These are phyloP conservation scores for Tenodera sinensis DNA, from an alignment of 2,888 invertebrate genomes.

Conservation along the genomic window DNA sequence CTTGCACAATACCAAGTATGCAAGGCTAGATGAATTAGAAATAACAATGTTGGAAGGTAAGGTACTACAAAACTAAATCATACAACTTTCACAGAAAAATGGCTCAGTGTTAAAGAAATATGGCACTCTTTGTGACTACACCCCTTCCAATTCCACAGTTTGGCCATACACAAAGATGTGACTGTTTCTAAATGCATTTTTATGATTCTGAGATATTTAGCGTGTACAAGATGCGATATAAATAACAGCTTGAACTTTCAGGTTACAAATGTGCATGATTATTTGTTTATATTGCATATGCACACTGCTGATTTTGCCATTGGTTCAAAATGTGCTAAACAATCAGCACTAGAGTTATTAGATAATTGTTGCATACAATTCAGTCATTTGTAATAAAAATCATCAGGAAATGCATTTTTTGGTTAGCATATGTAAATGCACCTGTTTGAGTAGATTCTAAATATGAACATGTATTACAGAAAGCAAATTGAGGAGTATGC, in stretches of 20 bases:
- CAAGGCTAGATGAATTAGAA: neutral
- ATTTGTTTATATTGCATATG: neutral
- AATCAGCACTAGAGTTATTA: neutral
- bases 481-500: neutral
- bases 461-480: neutral
- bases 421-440: neutral
- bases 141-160: neutral
- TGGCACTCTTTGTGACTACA: neutral
- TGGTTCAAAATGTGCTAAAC: neutral
- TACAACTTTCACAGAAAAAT: neutral
- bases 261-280: neutral
- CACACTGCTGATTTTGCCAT: neutral
- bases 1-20: neutral
- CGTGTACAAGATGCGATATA: neutral
- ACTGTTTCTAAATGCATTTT: neutral
- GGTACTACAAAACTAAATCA: neutral
- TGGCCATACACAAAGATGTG: neutral
- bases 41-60: neutral
- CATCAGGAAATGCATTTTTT: no score
- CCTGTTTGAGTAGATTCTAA: neutral
- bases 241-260: neutral
- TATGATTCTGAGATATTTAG: neutral
- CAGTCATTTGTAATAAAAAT: no score
- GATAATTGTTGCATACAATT: neutral
- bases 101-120: neutral